Evolutionary conservation across 2,113 vertebrate genomes (phyloP).

Genomic region (Irena cyanogastra): DNA sequence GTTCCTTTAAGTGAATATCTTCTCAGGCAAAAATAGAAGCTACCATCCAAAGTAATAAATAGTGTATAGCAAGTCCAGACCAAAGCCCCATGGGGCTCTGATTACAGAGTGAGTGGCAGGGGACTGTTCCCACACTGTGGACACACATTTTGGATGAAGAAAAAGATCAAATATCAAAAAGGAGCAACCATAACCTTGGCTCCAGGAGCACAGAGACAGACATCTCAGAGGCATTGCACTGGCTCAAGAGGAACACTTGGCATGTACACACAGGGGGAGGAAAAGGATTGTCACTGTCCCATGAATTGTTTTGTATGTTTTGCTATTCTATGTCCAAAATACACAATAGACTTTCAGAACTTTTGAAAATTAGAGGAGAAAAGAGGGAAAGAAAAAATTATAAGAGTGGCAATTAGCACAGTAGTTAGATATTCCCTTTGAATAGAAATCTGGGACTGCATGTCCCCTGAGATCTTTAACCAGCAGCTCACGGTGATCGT

Average conservation of each 20-base stretch:
- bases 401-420: background rate
- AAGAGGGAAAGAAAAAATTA: background rate
- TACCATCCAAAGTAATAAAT: background rate
- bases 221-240: background rate
- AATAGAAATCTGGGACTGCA: background rate
- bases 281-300: background rate
- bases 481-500: background rate
- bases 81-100: background rate
- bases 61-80: background rate
- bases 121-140: background rate
- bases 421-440: background rate
- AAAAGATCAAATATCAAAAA: conserved; percentile 25
- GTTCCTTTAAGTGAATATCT: background rate
- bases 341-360: background rate
- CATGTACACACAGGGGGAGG: background rate
- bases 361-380: background rate
- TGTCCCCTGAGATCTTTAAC: background rate
- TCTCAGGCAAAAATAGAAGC: conserved; percentile 21
- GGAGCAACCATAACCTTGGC: background rate
- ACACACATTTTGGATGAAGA: background rate
- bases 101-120: background rate
- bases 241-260: background rate
- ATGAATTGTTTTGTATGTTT: background rate
- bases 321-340: background rate
- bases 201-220: background rate